Conservation (phyloP, 1,140 invertebrate species). For the Aphelinus certus region DNA sequence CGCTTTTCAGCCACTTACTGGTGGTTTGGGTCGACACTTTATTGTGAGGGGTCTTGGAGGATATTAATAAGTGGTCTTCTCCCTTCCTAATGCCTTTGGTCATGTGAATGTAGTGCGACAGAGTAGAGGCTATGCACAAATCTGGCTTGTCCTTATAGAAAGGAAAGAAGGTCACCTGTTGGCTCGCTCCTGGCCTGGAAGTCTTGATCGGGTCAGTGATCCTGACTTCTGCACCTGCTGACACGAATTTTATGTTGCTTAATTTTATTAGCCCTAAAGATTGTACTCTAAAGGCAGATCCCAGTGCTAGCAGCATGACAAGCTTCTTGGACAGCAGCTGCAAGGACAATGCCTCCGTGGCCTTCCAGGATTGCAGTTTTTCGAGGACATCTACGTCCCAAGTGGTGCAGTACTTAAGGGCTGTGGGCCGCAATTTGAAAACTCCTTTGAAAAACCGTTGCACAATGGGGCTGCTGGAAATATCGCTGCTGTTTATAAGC, state of each 20-base stretch:
- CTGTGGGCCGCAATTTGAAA: slow-evolving; percentile 28
- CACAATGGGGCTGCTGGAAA: not conserved
- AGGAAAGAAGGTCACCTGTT: slow-evolving; percentile 30
- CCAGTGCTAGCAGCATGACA: slow-evolving; percentile 37
- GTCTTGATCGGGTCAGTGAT: slow-evolving; percentile 36
- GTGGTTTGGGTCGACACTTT: slow-evolving; percentile 17
- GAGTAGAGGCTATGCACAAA: slow-evolving; percentile 32
- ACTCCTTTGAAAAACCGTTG: slow-evolving; percentile 28
- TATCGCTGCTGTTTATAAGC: slow-evolving; percentile 1
- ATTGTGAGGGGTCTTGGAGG: slow-evolving; percentile 23
- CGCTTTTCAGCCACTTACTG: slow-evolving; percentile 15
- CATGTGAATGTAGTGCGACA: slow-evolving; percentile 12
- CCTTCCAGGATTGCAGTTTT: slow-evolving; percentile 2
- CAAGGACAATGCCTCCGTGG: slow-evolving; percentile 6
- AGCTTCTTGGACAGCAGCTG: not conserved
- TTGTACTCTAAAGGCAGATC: slow-evolving; percentile 41
- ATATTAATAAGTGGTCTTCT: slow-evolving; percentile 14
- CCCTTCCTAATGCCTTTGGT: slow-evolving; percentile 3
- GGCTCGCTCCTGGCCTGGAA: slow-evolving; percentile 20
- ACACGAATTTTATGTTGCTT: slow-evolving; percentile 9
- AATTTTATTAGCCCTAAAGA: slow-evolving; percentile 31
- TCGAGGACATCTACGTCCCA: slow-evolving; percentile 35
- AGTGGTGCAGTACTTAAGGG: slow-evolving; percentile 29
- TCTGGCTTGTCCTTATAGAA: slow-evolving; percentile 28
- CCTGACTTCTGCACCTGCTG: slow-evolving; percentile 25